Percentiles rank a stretch among this genome's conserved stretches.
Conservation (phyloP, 2,113 vertebrate species). For the Etheostoma cragini region DNA sequence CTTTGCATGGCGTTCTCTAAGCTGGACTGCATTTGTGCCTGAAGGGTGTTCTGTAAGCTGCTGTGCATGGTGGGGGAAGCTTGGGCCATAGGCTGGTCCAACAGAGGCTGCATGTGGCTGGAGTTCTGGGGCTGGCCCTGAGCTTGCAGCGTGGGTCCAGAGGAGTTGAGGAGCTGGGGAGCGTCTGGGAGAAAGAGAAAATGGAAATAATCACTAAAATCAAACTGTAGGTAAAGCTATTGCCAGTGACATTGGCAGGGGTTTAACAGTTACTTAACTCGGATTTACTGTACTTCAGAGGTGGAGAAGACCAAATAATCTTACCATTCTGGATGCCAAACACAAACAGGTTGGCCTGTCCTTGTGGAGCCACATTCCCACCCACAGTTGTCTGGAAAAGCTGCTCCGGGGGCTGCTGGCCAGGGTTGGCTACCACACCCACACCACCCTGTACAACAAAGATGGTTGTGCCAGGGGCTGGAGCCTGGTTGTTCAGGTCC, state of each 20-base stretch:
- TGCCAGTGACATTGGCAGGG: not conserved
- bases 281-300: not conserved
- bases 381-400: conserved; percentile 91
- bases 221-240: not conserved
- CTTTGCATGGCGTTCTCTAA: conserved; percentile 68
- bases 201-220: not conserved
- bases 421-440: conserved; percentile 87
- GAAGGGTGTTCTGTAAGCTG: conserved; percentile 75
- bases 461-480: conserved; percentile 82
- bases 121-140: conserved; percentile 89
- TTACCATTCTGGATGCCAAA: conserved; percentile 98
- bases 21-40: conserved; percentile 75
- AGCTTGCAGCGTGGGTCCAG: conserved; percentile 86
- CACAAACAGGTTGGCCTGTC: conserved; percentile 93
- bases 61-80: conserved; percentile 79
- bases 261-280: not conserved
- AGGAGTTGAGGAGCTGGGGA: conserved; percentile 89
- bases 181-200: conserved; percentile 83
- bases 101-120: conserved; percentile 88
- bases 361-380: conserved; percentile 88
- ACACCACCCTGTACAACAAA: conserved; percentile 91
- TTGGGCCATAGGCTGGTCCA: conserved; percentile 91
- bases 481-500: conserved; percentile 88
- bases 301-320: conserved; percentile 47
- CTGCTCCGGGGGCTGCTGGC: conserved; percentile 85